Base-by-base conservation (phyloP, 92 coral and sea anemone genomes). In the Muricea muricata region DNA sequence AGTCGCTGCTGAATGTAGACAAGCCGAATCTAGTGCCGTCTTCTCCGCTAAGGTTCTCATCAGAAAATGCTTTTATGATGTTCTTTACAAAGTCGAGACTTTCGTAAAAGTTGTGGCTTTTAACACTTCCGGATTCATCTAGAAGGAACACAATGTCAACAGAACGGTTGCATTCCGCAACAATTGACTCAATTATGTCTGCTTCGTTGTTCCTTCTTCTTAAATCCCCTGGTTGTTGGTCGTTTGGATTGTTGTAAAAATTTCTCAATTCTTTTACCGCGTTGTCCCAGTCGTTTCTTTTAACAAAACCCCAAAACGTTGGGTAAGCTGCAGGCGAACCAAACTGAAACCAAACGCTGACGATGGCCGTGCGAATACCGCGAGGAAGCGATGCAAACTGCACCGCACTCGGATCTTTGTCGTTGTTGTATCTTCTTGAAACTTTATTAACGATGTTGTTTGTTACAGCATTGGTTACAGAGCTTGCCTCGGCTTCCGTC, bases 71-170 rank as follows among this genome's bases (percentile, higher is more conserved):
- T 50, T n/a, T 58, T 30, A 30, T 82, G 29, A 82, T 39, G 68
- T 37, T 57, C 48, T 39, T 71, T 32, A 82, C 86, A 40, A 82
- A 82, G 11, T 46, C 69, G 24, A 82, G 80, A 24, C 79, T 68
- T 61, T 91, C 89, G 7, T 60, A 58, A 71, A 91, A 91, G 82
- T 85, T 70, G 4, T 2, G 30, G 55, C 41, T 23, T 6, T 68
- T 29, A 11, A 91, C 91, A 74, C 93, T 91, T 0, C 91, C 93
- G 0, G 94, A 91, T 30, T 89, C 91, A 29, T 91, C 94, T 4
- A 91, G 85, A 45, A 91, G 68, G 32, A 91, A 65, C 3, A 91
- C 92, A 25, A 85, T 58, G 60, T 91, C 94, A 18, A 91, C 65
- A 24, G 94, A 86, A 20, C 81, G 89, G 30, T 79, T 80, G 63